Evolutionary conservation across 2,113 vertebrate species (phyloP).

Genomic region (Dicentrarchus labrax): DNA sequence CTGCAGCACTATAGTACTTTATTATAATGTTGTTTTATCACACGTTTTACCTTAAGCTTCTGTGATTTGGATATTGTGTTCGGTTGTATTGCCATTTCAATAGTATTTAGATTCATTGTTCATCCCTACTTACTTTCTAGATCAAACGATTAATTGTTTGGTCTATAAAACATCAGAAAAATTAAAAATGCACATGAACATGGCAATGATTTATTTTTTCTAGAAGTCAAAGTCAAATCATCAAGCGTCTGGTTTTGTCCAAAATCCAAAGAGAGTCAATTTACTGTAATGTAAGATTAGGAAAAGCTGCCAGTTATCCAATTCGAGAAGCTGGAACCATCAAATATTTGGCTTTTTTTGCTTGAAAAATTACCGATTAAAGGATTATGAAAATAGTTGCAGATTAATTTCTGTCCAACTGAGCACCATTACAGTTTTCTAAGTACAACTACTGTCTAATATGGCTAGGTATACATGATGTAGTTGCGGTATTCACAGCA

Average conservation of each 20-base stretch:
- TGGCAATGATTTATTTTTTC: too few species aligned
- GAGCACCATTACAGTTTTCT: background rate
- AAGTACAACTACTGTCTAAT: background rate
- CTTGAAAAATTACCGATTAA: background rate
- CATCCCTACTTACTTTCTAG: background rate
- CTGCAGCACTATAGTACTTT: too few species aligned
- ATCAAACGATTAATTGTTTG: background rate
- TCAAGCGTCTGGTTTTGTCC: too few species aligned
- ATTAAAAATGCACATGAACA: background rate
- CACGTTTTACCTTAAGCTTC: too few species aligned
- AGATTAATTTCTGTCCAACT: background rate
- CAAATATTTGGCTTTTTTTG: background rate
- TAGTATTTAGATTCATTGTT: too few species aligned
- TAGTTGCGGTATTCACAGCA: background rate
- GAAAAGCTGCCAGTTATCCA: background rate
- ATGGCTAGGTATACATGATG: background rate
- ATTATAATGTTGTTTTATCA: too few species aligned
- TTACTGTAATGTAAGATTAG: background rate
- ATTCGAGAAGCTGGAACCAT: background rate
- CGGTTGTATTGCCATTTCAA: too few species aligned
- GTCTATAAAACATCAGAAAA: background rate
- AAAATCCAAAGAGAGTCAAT: background rate
- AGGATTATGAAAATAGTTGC: constrained; percentile 1
- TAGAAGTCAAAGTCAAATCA: too few species aligned
- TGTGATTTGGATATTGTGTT: too few species aligned